Evolutionary conservation across 2,113 vertebrate genomes (phyloP).

Genomic region (Micromys minutus): DNA sequence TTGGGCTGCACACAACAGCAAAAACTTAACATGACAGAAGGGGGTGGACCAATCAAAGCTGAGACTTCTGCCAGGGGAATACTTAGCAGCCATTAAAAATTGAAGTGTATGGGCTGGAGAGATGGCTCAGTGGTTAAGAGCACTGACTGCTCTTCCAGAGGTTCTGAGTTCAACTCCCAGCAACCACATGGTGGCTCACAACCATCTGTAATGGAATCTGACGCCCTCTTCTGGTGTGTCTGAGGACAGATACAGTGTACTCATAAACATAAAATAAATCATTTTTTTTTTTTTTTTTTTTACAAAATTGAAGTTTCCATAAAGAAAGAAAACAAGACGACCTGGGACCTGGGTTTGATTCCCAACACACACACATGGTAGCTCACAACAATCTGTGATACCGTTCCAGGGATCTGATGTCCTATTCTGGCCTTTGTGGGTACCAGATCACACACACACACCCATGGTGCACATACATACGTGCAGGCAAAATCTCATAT

Average conservation of each 20-base stretch:
- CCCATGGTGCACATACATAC: not conserved
- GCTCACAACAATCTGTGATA: not conserved
- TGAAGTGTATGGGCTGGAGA: not conserved
- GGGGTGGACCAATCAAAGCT: not conserved
- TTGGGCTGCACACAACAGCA: not conserved
- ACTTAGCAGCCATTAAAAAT: conserved; percentile 32
- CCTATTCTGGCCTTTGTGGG: not conserved
- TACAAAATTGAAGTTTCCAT: too few relatives aligned
- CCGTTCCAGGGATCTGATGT: not conserved
- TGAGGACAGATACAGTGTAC: too few relatives aligned
- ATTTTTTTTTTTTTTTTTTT: too few relatives aligned
- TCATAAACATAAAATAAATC: too few relatives aligned
- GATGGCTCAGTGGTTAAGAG: not conserved
- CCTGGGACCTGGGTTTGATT: not conserved
- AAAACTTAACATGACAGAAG: not conserved
- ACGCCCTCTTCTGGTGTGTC: not conserved
- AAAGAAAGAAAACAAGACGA: too few relatives aligned
- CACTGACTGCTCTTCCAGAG: not conserved
- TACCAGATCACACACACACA: not conserved
- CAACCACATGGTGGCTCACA: not conserved
- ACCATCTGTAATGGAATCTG: not conserved
- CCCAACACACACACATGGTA: not conserved
- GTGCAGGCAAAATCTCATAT: not conserved
- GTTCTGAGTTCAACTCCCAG: not conserved
- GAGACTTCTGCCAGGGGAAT: conserved; percentile 8